Evolutionary conservation across 2,888 invertebrate genomes (phyloP), one percentile per base, ranked within the genome.

Genomic region (Ochlodes sylvanus): DNA sequence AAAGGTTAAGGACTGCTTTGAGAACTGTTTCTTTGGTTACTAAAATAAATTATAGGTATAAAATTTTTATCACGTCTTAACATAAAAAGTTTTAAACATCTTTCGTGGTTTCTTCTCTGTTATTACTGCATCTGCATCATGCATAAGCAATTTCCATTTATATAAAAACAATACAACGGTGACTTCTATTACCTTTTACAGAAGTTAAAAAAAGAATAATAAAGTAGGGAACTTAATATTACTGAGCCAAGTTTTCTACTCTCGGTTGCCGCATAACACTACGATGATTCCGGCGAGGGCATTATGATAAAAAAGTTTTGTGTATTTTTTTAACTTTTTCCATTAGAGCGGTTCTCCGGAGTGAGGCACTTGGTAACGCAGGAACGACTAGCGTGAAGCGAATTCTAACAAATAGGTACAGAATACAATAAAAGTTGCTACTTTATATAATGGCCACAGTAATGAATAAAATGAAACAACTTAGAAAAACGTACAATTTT

Each of bases 281-380:
- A 66, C 66, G 58, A 66, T 60, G 72, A 80, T 81, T 80, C 80
- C 78, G 76, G 76, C 78, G 79, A 79, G 80, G 80, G 79, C 81
- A 78, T 83, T 83, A 85, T 82, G 84, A 88, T 86, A 79, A 89
- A 87, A 82, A 73, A 68, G 85, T 88, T 89, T 88, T 86, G 88
- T 89, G 82, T 89, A 87, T 89, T 89, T 90, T 87, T 90, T 89
- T 83, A 87, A 92, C 88, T 90, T 92, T 90, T 92, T 90, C 90
- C 90, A 92, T 92, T 90, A 91, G 87, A 86, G 81, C 85, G 84
- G 86, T 85, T 87, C 86, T 87, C 86, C 84, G 73, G 81, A 86
- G 83, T 85, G 81, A 85, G 81, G 83, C 17, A 60, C 58, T 32
- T 58, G 58, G 58, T 60, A 58, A 56, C 47, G 19, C 19, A 47